These are phyloP conservation scores for Corticium candelabrum DNA, from an alignment of 37 sponge, comb jelly and placozoan species.

Conservation along the genomic window DNA sequence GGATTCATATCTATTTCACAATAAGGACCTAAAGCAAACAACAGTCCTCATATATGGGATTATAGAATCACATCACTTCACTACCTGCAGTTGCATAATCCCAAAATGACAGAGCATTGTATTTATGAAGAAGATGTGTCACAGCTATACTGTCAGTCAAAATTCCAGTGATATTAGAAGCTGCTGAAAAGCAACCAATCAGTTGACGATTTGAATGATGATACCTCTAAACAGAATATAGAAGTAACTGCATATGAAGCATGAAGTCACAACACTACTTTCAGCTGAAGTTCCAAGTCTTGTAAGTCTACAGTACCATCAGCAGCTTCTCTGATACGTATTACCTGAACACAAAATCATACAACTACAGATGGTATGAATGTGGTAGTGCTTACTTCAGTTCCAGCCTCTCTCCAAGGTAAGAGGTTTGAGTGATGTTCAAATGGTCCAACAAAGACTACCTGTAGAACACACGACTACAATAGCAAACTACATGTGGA, in stretches of 20 bases:
- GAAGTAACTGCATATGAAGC: background rate
- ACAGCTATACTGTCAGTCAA: conserved; percentile 51
- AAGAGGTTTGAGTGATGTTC: conserved; percentile 81
- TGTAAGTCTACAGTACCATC: conserved; percentile 29
- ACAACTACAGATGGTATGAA: background rate
- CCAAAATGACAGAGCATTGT: conserved; percentile 66
- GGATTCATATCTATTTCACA: conserved; percentile 68
- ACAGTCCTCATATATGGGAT: background rate
- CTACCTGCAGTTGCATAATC: conserved; percentile 79
- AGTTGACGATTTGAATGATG: background rate
- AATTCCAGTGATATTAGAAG: conserved; percentile 77
- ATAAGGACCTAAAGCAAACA: conserved; percentile 42
- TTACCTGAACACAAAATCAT: conserved; percentile 26
- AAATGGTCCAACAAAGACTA: conserved; percentile 80
- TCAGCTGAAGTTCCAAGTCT: conserved; percentile 45
- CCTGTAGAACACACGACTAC: too few relatives aligned
- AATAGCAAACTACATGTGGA: too few relatives aligned
- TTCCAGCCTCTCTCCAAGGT: conserved; percentile 74
- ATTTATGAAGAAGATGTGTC: conserved; percentile 43
- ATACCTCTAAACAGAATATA: conserved; percentile 1
- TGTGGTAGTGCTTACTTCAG: conserved; percentile 29
- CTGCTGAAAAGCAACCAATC: conserved; percentile 63
- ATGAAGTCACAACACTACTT: conserved; percentile 16
- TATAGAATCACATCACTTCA: background rate
- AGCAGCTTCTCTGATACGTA: conserved; percentile 26